Conservation (phyloP, 1,140 invertebrate genomes). For the Luehdorfia chinensis region DNA sequence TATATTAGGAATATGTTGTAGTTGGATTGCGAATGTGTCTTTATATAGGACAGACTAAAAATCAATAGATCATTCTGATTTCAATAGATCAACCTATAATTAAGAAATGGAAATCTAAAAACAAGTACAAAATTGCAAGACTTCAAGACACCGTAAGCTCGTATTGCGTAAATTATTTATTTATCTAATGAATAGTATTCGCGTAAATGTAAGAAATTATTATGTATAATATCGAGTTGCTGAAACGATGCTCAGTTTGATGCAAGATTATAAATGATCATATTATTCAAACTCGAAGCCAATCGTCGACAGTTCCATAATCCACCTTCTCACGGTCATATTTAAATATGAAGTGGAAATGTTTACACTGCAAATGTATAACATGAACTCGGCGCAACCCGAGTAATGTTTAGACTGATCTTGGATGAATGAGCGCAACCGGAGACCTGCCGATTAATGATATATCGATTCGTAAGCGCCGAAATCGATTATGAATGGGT, state of each 20-base stretch:
- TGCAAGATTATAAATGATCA: not conserved
- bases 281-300: slow-evolving; percentile 7
- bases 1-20: too few species aligned
- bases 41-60: too few species aligned
- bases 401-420: slow-evolving; percentile 40
- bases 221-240: too few species aligned
- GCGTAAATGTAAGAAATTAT: too few species aligned
- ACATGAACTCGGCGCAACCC: slow-evolving; percentile 20
- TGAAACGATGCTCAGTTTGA: too few species aligned
- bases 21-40: slow-evolving; percentile 10
- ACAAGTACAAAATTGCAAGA: too few species aligned
- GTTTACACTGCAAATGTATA: slow-evolving; percentile 31
- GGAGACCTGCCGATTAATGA: slow-evolving; percentile 18
- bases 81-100: too few species aligned
- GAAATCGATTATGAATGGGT: slow-evolving; percentile 24
- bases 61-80: too few species aligned
- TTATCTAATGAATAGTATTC: too few species aligned
- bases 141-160: too few species aligned
- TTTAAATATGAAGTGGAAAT: slow-evolving; percentile 33
- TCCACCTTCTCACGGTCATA: slow-evolving; percentile 27
- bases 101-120: too few species aligned
- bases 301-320: slow-evolving; percentile 12
- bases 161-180: too few species aligned
- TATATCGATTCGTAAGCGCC: slow-evolving; percentile 19
- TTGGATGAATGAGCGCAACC: slow-evolving; percentile 34